These are phyloP conservation scores for Tapera naevia DNA, from an alignment of 2,797 vertebrate genomes.

Conservation along the genomic window DNA sequence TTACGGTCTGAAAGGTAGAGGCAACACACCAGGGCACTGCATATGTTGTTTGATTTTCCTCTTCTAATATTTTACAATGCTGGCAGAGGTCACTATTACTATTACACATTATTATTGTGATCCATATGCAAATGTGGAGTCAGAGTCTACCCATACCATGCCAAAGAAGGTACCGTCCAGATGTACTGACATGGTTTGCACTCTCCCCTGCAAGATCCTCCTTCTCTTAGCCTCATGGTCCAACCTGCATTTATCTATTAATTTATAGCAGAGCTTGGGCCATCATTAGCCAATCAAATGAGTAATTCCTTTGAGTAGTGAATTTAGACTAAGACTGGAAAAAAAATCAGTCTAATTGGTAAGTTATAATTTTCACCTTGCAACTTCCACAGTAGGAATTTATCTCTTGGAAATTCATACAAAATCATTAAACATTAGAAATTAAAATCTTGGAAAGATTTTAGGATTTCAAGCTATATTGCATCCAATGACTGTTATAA, in stretches of 20 bases:
- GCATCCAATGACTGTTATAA: not conserved
- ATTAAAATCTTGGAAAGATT: not conserved
- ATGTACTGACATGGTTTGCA: fast-evolving
- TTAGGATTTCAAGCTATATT: not conserved
- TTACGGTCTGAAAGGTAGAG: not conserved
- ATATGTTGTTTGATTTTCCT: not conserved
- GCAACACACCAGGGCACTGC: not conserved
- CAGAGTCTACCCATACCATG: not conserved
- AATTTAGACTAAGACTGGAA: not conserved
- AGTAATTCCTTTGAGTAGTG: not conserved
- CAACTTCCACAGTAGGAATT: not conserved
- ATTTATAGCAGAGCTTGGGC: not conserved
- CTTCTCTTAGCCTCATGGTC: not conserved
- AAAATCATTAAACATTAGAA: not conserved
- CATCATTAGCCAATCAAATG: not conserved
- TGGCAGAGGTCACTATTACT: not conserved
- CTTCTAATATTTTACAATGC: not conserved
- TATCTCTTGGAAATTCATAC: not conserved
- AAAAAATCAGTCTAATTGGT: not conserved
- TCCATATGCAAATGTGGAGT: not conserved
- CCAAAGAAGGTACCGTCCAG: not conserved
- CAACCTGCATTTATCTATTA: not conserved
- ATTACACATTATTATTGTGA: not conserved
- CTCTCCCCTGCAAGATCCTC: not conserved
- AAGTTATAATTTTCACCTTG: not conserved